These are phyloP conservation scores for Drosophila neonasuta DNA, from an alignment of 2,888 invertebrate species.

Conservation along the genomic window DNA sequence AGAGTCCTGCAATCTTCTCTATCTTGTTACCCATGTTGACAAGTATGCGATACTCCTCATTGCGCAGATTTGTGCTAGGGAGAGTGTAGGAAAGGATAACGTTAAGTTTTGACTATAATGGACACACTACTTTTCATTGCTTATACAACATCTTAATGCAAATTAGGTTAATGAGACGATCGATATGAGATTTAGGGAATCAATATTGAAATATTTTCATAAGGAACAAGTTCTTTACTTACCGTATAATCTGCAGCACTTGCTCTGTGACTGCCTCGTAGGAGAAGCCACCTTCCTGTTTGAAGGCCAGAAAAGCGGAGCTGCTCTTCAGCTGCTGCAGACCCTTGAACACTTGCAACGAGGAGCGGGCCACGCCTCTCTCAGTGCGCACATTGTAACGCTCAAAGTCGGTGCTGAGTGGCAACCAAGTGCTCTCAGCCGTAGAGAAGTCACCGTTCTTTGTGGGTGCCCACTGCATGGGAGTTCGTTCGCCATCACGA, in stretches of 20 bases:
- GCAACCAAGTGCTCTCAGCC: conserved; percentile 85
- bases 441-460: conserved; percentile 85
- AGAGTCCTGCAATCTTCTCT: conserved; percentile 60
- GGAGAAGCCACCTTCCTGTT: conserved; percentile 65
- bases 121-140: no score
- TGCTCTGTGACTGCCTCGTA: conserved; percentile 75
- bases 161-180: no score
- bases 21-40: conserved; percentile 76
- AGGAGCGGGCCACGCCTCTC: conserved; percentile 83
- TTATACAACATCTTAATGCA: no score
- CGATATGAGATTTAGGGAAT: no score
- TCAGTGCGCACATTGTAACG: conserved; percentile 85
- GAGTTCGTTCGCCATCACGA: conserved; percentile 85
- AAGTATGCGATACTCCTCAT: conserved; percentile 76
- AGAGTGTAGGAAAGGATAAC: neutral
- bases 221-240: conserved; percentile 6
- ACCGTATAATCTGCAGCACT: conserved; percentile 79
- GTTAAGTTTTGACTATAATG: no score
- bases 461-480: conserved; percentile 84
- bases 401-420: conserved; percentile 85
- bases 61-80: conserved; percentile 38
- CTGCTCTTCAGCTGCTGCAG: conserved; percentile 83
- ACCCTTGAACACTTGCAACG: conserved; percentile 85
- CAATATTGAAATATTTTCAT: no score
- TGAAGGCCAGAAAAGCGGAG: conserved; percentile 78